Conservation (phyloP, 2,797 vertebrate species). For the Gymnocypris eckloni region DNA sequence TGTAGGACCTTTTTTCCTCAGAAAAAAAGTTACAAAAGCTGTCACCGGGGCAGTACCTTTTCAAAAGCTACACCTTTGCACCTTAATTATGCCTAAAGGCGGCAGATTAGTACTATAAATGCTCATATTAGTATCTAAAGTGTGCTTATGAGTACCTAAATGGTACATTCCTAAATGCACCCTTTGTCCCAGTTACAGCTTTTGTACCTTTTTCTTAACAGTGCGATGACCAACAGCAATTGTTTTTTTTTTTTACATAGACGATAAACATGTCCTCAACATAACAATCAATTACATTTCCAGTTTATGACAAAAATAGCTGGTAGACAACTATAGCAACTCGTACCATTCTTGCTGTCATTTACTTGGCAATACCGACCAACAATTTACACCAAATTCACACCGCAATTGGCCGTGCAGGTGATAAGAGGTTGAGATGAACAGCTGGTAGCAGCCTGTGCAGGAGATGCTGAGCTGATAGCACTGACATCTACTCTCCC, state of each 20-base stretch:
- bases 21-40: background rate
- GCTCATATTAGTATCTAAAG: background rate
- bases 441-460: constrained; percentile 57
- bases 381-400: constrained; percentile 50
- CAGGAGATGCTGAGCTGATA: constrained; percentile 58
- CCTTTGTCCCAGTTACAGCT: background rate
- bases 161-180: background rate
- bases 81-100: background rate
- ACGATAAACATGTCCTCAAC: background rate
- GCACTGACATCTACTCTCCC: constrained; percentile 45
- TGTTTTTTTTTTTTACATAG: background rate
- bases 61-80: background rate
- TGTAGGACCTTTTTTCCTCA: background rate
- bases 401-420: constrained; percentile 32
- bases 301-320: background rate
- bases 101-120: background rate
- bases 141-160: background rate
- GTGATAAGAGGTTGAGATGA: constrained; percentile 53
- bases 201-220: background rate
- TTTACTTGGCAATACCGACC: constrained; percentile 48
- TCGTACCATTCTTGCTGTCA: constrained; percentile 7
- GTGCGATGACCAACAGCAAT: background rate
- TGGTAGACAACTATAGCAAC: background rate
- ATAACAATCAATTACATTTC: background rate
- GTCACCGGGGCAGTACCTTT: background rate